A percentile compares a stretch with the other conserved stretches of the same genome.
These are phyloP conservation scores for Coccyzus lansbergi DNA, from an alignment of 2,797 vertebrate genomes.

Conservation along the genomic window DNA sequence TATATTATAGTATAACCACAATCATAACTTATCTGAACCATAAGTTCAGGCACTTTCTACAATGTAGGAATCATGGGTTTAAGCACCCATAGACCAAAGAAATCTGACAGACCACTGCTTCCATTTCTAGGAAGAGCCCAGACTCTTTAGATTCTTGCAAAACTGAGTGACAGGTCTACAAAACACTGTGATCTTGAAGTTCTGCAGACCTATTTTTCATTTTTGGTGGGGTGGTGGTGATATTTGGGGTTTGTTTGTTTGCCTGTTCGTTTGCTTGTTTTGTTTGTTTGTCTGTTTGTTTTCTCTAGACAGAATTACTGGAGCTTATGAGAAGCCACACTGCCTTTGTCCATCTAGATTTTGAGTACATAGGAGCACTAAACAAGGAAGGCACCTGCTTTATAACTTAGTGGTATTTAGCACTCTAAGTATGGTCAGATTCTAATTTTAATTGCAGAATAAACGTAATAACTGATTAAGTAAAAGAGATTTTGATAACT, in stretches of 20 bases:
- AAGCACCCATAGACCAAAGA: neutral
- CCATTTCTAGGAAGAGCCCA: neutral
- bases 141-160: neutral
- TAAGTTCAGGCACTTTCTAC: neutral
- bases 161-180: neutral
- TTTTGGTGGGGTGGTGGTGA: neutral
- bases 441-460: neutral
- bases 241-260: neutral
- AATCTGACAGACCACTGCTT: neutral
- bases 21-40: neutral
- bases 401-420: neutral
- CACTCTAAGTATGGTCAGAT: neutral
- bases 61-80: neutral
- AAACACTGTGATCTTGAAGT: neutral
- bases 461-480: neutral
- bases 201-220: neutral
- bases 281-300: neutral
- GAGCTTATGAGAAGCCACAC: neutral
- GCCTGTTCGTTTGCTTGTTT: neutral
- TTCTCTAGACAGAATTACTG: neutral
- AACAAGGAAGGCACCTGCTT: neutral
- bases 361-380: neutral
- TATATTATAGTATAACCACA: neutral
- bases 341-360: neutral
- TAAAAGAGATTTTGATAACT: neutral